Conservation (phyloP, 64 coral and sea anemone species). For the Stichodactyla mertensii region DNA sequence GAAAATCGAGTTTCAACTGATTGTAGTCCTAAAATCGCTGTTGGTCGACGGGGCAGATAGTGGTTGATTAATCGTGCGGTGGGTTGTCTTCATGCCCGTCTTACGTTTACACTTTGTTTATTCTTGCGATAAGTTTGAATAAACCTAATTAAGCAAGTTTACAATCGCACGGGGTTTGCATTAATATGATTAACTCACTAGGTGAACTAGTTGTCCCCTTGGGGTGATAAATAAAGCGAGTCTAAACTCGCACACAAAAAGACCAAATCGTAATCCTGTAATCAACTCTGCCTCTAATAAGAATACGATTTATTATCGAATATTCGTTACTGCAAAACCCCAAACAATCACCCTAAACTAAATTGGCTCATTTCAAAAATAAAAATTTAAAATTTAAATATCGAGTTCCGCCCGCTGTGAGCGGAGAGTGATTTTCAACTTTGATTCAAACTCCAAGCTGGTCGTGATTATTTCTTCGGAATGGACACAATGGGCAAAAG, state of each 20-base stretch:
- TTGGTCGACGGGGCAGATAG: no score
- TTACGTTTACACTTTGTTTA: neutral
- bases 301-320: neutral
- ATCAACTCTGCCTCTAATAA: neutral
- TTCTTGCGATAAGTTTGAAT: neutral
- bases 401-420: neutral
- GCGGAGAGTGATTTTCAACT: neutral
- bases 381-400: conserved; percentile 12
- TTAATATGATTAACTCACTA: neutral
- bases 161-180: neutral
- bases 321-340: neutral
- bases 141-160: conserved; percentile 12
- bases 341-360: neutral
- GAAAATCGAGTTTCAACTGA: no score
- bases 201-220: neutral
- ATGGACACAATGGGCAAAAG: neutral
- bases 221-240: neutral
- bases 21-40: no score
- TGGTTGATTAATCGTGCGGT: no score
- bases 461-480: neutral
- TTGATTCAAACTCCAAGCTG: neutral
- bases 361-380: neutral
- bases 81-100: neutral
- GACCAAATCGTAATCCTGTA: neutral
- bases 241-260: neutral